Percentiles rank a stretch among this genome's conserved stretches.
These are phyloP conservation scores for Arctia plantaginis DNA, from an alignment of 2,888 invertebrate genomes.

Conservation along the genomic window DNA sequence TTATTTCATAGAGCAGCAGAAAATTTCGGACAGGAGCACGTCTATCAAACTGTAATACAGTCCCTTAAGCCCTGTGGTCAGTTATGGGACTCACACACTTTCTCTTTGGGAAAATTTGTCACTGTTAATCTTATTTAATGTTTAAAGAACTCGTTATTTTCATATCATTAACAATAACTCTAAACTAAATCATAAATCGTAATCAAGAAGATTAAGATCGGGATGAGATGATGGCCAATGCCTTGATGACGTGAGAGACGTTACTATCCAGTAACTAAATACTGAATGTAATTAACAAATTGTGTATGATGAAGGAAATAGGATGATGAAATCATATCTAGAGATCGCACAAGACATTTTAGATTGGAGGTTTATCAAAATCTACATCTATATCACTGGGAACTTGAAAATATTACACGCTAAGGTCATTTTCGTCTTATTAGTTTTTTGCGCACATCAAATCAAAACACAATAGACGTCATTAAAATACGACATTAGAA, in stretches of 20 bases:
- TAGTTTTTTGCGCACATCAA: slow-evolving; percentile 42
- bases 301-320: background rate
- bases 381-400: slow-evolving; percentile 20
- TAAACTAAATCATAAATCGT: background rate
- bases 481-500: slow-evolving; percentile 35
- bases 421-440: slow-evolving; percentile 39
- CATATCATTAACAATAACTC: background rate
- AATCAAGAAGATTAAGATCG: no score
- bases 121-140: background rate
- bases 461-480: slow-evolving; percentile 45
- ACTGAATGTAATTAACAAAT: background rate
- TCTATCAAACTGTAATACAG: no score
- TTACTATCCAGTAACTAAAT: background rate
- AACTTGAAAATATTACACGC: slow-evolving; percentile 40
- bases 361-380: background rate
- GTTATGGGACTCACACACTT: background rate
- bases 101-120: background rate
- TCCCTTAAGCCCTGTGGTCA: no score
- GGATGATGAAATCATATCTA: background rate
- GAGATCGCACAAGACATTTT: background rate
- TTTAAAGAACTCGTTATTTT: background rate
- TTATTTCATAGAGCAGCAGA: background rate
- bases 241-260: background rate
- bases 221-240: background rate
- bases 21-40: no score